Base-by-base conservation (phyloP, 2,113 vertebrate species). In the Peromyscus leucopus region DNA sequence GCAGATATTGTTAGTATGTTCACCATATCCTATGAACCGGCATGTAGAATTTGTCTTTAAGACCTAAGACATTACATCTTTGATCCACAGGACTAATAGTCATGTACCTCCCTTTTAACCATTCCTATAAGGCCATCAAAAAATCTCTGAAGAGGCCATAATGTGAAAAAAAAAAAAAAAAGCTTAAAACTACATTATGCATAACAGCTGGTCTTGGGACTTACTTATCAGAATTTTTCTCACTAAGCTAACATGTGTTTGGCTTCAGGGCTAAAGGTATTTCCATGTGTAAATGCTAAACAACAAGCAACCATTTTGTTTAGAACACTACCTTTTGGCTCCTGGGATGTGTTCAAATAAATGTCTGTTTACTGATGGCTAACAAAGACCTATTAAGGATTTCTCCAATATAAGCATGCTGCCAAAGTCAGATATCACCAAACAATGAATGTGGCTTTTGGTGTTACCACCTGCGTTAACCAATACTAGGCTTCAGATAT, bases 251-350 rank as follows among this genome's bases (percentile, higher is more conserved):
- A 90, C 13, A 55, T 33, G 19, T 67, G 2, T 86, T 93, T 96
- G 82, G 11, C 39, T 65, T 94, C 83, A 51, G 15, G 75, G 36
- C 57, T 74, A 87, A 89, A 96, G 87, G 33, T 28, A 91, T 86
- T 95, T 96, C 15, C 22, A 82, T 86, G 92, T 96, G n/a, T 80
- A 95, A 82, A 79, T 78, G 36, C n/a, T 55, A 21, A 51, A 61
- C 26, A 93, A 76, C 24, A 86, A 72, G 46, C 79, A 36, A 71
- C 33, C 22, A 90, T 82, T 89, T 96, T 42, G 42, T 86, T 96
- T 90, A 87, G 51, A 95, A 90, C 75, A 28, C 59, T 82, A 90
- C 19, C 21, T 86, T 71, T 89, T 85, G 28, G 4, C 16, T 97
- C 67, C 69, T 31, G 15, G 39, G 0, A 0, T 24, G 2, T 86